Conservation (phyloP, 2,113 vertebrate genomes). For the Prionailurus bengalensis region DNA sequence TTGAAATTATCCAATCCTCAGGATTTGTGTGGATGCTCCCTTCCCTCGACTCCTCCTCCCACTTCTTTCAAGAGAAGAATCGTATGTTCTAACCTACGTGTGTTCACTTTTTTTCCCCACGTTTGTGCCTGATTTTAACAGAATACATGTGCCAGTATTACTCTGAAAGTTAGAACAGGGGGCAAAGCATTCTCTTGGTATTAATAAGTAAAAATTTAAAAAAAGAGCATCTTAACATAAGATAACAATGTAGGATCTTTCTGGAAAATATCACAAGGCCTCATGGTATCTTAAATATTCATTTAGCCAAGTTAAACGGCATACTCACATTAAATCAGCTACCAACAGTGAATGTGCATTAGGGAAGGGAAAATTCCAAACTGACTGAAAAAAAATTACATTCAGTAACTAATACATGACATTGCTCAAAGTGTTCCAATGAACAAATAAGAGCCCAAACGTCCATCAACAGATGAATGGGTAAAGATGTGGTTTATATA, state of each 20-base stretch:
- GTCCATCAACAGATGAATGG: too few species aligned
- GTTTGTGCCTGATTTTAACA: not conserved
- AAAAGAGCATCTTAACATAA: not conserved
- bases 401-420: not conserved
- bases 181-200: not conserved
- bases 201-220: not conserved
- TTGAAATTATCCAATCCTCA: not conserved
- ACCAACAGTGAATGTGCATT: too few species aligned
- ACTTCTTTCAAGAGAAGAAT: not conserved
- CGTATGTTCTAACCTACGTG: not conserved
- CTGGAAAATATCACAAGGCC: not conserved
- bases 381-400: not conserved
- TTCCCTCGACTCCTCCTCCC: rapidly evolving
- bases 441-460: not conserved
- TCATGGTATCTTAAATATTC: not conserved
- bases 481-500: too few species aligned
- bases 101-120: not conserved
- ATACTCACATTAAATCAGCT: not conserved
- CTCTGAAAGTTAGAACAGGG: not conserved
- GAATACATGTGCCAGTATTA: not conserved
- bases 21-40: not conserved
- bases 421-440: not conserved
- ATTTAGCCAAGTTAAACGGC: not conserved
- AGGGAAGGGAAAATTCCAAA: not conserved
- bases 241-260: not conserved